These are phyloP conservation scores for Rutilus rutilus DNA, from an alignment of 2,113 vertebrate genomes.

Conservation along the genomic window DNA sequence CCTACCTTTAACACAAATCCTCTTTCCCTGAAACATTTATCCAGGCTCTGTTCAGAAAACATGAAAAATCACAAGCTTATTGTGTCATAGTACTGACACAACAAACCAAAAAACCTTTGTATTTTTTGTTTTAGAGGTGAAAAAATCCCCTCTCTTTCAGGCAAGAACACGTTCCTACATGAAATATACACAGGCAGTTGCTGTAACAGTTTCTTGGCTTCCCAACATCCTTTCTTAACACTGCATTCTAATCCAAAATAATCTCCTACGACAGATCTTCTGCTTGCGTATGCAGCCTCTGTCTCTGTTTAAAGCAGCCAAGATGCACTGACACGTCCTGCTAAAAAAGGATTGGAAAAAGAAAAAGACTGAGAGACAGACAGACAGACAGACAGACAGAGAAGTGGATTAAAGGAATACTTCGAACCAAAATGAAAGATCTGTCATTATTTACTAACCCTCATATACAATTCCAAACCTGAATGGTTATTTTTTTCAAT, in stretches of 20 bases:
- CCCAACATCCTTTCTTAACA: constrained; percentile 9
- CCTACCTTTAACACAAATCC: background rate
- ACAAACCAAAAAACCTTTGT: background rate
- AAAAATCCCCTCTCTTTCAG: background rate
- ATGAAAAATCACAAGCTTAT: background rate
- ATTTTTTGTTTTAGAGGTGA: constrained; percentile 11
- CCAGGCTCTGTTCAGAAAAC: background rate
- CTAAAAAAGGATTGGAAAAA: constrained; percentile 31
- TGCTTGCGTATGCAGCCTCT: constrained; percentile 49
- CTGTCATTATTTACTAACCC: background rate
- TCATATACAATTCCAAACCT: background rate
- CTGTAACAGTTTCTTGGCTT: constrained; percentile 20
- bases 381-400: constrained; percentile 27
- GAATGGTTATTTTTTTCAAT: background rate
- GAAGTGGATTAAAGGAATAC: constrained; percentile 21
- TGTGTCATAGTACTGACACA: constrained; percentile 3
- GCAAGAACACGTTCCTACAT: background rate
- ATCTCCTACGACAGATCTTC: constrained; percentile 37
- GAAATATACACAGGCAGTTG: constrained; percentile 26
- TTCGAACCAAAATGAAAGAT: background rate
- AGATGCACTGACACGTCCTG: constrained; percentile 19
- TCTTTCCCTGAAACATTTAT: background rate
- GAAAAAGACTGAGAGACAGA: constrained; percentile 21
- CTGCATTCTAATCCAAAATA: constrained; percentile 41
- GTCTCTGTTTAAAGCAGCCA: constrained; percentile 35